Conservation (phyloP, 2,888 invertebrate genomes). For the Ichneumon xanthorius region DNA sequence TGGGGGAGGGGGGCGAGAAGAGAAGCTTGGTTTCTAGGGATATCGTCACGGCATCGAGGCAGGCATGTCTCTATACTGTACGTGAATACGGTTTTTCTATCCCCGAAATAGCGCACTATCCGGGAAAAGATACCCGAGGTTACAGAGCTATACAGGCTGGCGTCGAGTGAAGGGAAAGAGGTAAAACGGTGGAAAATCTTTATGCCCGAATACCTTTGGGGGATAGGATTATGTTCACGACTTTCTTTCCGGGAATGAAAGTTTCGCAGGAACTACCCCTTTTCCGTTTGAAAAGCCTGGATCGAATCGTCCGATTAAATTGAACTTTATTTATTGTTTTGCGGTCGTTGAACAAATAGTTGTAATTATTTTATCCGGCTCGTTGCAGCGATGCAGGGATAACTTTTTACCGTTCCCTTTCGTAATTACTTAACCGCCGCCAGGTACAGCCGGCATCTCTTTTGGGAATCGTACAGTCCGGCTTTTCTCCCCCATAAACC, state of each 20-base stretch:
- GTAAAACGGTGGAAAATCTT: slow-evolving; percentile 46
- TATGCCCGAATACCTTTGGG: slow-evolving; percentile 31
- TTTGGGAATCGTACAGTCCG: slow-evolving; percentile 20
- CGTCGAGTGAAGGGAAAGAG: slow-evolving; percentile 1
- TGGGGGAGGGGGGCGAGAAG: not conserved
- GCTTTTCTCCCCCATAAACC: not conserved
- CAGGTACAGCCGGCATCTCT: not conserved
- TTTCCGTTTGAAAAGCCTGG: not conserved
- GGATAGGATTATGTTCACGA: slow-evolving; percentile 32
- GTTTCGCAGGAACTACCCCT: not conserved
- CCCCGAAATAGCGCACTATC: not conserved
- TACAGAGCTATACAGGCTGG: not conserved
- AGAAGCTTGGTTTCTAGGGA: slow-evolving; percentile 58
- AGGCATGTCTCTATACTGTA: slow-evolving; percentile 58
- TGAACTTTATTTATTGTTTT: not conserved
- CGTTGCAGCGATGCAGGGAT: not conserved
- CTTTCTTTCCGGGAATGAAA: slow-evolving; percentile 22
- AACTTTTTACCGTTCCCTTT: slow-evolving; percentile 28
- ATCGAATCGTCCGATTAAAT: not conserved
- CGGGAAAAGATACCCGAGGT: slow-evolving; percentile 17
- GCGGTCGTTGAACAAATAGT: not conserved
- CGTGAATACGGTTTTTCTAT: slow-evolving; percentile 47
- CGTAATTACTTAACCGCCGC: slow-evolving; percentile 40
- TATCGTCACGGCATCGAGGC: slow-evolving; percentile 59
- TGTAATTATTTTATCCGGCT: slow-evolving; percentile 5